These are phyloP conservation scores for Poeciliopsis paucimaculata DNA, from an alignment of 2,797 vertebrate genomes.

Conservation along the genomic window DNA sequence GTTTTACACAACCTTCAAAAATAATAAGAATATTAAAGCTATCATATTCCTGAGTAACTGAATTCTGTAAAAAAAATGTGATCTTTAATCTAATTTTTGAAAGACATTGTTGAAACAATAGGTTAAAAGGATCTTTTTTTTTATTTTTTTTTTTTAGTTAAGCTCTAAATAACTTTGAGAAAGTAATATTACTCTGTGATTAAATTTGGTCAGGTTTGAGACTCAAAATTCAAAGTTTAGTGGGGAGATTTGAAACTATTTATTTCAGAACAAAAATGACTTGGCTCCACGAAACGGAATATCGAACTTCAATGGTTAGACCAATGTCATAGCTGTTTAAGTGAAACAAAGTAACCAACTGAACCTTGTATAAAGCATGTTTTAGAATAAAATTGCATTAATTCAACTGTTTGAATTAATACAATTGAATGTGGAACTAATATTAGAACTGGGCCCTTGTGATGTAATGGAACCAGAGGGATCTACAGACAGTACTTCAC, in stretches of 20 bases:
- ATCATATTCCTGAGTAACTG: neutral
- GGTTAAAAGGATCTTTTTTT: neutral
- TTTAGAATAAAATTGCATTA: neutral
- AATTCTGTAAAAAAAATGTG: neutral
- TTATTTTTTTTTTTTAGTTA: neutral
- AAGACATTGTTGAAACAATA: neutral
- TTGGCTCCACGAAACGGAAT: neutral
- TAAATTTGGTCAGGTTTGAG: neutral
- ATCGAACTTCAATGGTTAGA: neutral
- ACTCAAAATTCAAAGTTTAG: neutral
- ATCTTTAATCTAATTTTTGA: neutral
- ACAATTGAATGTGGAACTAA: neutral
- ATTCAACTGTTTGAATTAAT: neutral
- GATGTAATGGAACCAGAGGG: neutral
- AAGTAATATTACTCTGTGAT: neutral
- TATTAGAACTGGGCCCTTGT: neutral
- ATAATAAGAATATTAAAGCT: neutral
- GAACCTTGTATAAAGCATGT: neutral
- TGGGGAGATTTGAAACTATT: neutral
- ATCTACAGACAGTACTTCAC: neutral
- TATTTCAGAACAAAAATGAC: neutral
- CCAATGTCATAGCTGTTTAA: neutral
- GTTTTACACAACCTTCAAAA: neutral
- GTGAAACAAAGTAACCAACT: neutral
- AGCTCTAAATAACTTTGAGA: neutral